Evolutionary conservation across 2,797 vertebrate genomes (phyloP).

Genomic region (Leucoraja ocellata): DNA sequence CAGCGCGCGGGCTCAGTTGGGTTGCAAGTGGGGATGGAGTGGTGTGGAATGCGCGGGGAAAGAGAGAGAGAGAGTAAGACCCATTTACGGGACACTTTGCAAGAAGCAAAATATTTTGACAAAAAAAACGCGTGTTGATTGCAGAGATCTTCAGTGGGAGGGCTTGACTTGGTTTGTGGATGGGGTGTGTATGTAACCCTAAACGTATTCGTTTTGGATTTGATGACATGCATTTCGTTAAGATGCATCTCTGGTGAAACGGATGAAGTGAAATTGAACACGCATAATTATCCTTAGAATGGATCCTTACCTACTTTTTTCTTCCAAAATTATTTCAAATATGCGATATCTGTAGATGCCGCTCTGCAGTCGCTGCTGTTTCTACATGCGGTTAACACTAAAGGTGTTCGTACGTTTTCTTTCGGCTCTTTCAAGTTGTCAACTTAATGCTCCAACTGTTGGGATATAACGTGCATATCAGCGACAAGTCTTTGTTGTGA

Average conservation of each 20-base stretch:
- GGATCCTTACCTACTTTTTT: neutral
- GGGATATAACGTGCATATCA: neutral
- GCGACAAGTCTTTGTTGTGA: neutral
- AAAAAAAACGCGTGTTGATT: neutral
- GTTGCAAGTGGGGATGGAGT: neutral
- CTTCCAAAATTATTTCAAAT: neutral
- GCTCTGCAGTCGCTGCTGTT: neutral
- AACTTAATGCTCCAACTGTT: neutral
- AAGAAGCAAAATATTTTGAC: neutral
- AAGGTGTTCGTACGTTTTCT: neutral
- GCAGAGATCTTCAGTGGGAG: neutral
- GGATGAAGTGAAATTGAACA: conserved; percentile 1
- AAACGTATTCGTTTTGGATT: neutral
- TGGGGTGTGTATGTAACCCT: neutral
- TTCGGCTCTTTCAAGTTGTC: neutral
- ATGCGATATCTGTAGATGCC: neutral
- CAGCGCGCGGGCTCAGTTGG: neutral
- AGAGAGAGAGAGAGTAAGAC: neutral
- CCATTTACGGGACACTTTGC: no score
- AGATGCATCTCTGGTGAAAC: neutral
- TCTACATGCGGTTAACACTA: neutral
- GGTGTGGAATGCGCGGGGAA: neutral
- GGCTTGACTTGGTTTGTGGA: neutral
- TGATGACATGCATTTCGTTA: neutral
- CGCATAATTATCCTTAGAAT: neutral